Percentiles rank a stretch among this genome's conserved stretches.
Conservation (phyloP, 2,797 vertebrate species). For the Yasuhikotakia modesta region DNA sequence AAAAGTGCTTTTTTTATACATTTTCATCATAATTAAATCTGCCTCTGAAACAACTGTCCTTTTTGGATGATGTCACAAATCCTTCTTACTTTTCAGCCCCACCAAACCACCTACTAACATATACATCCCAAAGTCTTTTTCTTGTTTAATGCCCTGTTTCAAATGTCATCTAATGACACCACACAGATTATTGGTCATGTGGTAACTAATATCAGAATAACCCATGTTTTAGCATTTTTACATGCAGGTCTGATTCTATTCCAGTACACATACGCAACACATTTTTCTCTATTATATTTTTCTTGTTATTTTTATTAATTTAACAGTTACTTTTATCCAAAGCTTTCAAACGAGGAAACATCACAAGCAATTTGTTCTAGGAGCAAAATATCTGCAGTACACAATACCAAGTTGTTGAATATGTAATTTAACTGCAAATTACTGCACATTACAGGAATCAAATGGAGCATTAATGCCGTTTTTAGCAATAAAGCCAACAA, state of each 20-base stretch:
- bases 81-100: too few species aligned
- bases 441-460: neutral
- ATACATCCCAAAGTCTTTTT: too few species aligned
- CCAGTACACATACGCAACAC: too few species aligned
- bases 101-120: too few species aligned
- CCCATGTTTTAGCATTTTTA: too few species aligned
- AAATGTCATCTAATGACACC: too few species aligned
- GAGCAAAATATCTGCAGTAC: neutral
- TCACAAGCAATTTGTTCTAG: neutral
- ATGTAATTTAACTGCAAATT: neutral
- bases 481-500: neutral
- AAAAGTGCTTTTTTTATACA: neutral
- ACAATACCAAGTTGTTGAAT: neutral
- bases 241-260: too few species aligned
- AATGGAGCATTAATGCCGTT: neutral
- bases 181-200: too few species aligned
- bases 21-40: neutral
- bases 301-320: neutral
- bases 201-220: too few species aligned
- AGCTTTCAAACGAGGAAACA: neutral
- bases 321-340: slow-evolving; percentile 3
- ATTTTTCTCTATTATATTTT: neutral
- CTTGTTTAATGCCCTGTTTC: too few species aligned
- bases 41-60: neutral
- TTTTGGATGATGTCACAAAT: neutral